Base-by-base conservation (phyloP, 2,888 invertebrate genomes). In the Harpalus rufipes region DNA sequence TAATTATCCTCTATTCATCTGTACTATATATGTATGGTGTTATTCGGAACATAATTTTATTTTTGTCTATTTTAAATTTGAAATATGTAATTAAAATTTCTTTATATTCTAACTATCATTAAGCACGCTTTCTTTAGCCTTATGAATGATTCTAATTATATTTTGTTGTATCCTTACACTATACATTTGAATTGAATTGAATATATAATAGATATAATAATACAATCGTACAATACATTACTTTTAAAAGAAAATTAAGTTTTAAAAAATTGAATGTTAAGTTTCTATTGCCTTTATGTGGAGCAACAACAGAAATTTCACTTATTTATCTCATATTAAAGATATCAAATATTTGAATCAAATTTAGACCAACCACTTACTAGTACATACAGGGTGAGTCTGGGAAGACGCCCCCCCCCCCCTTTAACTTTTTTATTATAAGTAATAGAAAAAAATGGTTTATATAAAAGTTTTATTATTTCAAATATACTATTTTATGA, bases 1-100 rank as follows among this genome's bases (percentile, higher is more conserved):
- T 68, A 68, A 68, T 68, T 68, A 68, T 59, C 14, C 0, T 59
- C 44, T 4, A n/a, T n/a, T n/a, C n/a, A n/a, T n/a, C n/a, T n/a
- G n/a, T n/a, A n/a, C n/a, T n/a, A 12, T 59, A 1, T 6, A 32
- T 32, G 4, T 32, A 21, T 21, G 5, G 32, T 59, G 16, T 59
- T 16, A 59, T 59, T 59, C 59, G 14, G 59, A 14, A 59, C 0
- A 51, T 32, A 32, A 32, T 32, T 32, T 12, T 8, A 51, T 51
- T 51, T 51, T 51, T 4, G 59, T 59, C 14, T 59, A 59, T 1
- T 14, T 59, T 16, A 4, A 5, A 21, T 32, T 32, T 32, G 32
- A 5, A 32, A 51, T 51, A n/a, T n/a, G n/a, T n/a, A 51, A 51
- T 51, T 51, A 12, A 51, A 51, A 1, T 51, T 51, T 51, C 44